Evolutionary conservation across 2,888 invertebrate genomes (phyloP).

Genomic region (Watsonalla cultraria): DNA sequence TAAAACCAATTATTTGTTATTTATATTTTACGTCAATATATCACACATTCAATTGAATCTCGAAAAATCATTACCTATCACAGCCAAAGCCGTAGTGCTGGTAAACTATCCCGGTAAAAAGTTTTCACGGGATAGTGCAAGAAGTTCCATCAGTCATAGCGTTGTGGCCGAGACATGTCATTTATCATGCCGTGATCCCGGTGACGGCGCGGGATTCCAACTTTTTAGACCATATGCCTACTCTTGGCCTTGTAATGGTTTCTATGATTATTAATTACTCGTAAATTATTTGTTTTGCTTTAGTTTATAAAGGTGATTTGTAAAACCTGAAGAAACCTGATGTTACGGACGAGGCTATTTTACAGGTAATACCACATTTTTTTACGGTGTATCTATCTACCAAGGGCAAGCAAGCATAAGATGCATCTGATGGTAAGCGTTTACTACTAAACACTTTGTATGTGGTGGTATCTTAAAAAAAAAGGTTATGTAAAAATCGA

Average conservation of each 20-base stretch:
- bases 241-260: neutral
- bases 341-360: too few relatives aligned
- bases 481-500: too few relatives aligned
- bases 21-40: too few relatives aligned
- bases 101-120: slow-evolving; percentile 31
- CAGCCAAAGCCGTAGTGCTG: neutral
- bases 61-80: neutral
- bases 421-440: too few relatives aligned
- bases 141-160: slow-evolving; percentile 49
- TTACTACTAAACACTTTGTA: too few relatives aligned
- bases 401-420: too few relatives aligned
- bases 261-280: neutral
- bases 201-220: slow-evolving; percentile 23
- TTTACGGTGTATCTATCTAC: too few relatives aligned
- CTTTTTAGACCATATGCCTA: slow-evolving; percentile 8
- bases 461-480: too few relatives aligned
- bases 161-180: slow-evolving; percentile 38
- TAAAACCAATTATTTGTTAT: too few relatives aligned
- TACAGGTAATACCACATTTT: too few relatives aligned
- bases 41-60: neutral
- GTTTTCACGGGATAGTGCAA: slow-evolving; percentile 32
- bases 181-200: slow-evolving; percentile 36
- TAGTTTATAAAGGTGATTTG: neutral
- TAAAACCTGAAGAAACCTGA: too few relatives aligned
- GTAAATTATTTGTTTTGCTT: neutral